phyloP scores from a whole-genome alignment of 2,113 vertebrate species.

The Blennius ocellaris region DNA sequence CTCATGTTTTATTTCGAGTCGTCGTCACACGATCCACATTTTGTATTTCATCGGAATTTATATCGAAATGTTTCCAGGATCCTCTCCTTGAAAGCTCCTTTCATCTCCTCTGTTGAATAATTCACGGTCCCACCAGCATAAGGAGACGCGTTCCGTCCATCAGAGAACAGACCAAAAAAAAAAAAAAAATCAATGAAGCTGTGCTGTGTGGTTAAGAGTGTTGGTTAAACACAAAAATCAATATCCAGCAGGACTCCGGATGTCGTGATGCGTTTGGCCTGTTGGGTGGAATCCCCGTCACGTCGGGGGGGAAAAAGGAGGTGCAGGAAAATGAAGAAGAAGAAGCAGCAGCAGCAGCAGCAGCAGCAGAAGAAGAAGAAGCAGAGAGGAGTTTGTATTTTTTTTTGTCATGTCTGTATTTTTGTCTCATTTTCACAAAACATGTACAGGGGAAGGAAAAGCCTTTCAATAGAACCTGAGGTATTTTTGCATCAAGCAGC shows the following conservation, averaged over 20 bases:
- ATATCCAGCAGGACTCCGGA: constrained; percentile 32
- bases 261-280: constrained; percentile 36
- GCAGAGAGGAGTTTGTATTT: constrained; percentile 72
- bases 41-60: too few relatives aligned
- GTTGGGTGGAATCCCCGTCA: constrained; percentile 39
- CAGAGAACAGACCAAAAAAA: neutral
- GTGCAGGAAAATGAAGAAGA: constrained; percentile 58
- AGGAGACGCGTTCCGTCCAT: constrained; percentile 13
- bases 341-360: constrained; percentile 54
- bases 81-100: constrained; percentile 15
- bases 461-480: constrained; percentile 89
- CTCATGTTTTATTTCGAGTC: too few relatives aligned
- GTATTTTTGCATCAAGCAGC: constrained; percentile 90
- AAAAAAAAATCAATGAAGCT: constrained; percentile 54
- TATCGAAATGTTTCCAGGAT: too few relatives aligned
- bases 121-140: constrained; percentile 39
- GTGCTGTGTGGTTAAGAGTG: constrained; percentile 55
- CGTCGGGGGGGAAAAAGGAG: constrained; percentile 41
- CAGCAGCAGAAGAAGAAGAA: constrained; percentile 59
- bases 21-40: too few relatives aligned
- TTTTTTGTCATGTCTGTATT: constrained; percentile 87
- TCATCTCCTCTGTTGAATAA: constrained; percentile 46
- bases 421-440: constrained; percentile 88
- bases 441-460: constrained; percentile 87
- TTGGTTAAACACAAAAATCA: constrained; percentile 68